Percentiles rank a stretch among this genome's conserved stretches.
Conservation (phyloP, 2,113 vertebrate species). For the Tetrao urogallus region DNA sequence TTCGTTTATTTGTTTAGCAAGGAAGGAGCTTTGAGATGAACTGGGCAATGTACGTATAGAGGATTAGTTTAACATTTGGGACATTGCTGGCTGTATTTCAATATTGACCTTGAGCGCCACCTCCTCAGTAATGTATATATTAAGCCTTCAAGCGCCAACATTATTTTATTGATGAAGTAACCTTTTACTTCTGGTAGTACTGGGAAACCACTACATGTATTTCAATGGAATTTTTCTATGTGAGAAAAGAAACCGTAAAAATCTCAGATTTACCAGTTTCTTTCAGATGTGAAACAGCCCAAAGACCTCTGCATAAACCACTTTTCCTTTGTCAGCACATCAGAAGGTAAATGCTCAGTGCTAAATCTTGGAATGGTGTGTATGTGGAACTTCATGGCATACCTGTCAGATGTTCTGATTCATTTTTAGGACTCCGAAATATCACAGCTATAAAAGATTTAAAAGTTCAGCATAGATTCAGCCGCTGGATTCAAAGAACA, state of each 20-base stretch:
- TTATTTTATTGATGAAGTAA: constrained; percentile 59
- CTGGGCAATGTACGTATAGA: neutral
- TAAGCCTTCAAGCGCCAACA: neutral
- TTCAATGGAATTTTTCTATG: constrained; percentile 22
- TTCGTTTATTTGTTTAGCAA: neutral
- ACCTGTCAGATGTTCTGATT: constrained; percentile 35
- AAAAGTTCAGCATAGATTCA: constrained; percentile 36
- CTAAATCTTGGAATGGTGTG: constrained; percentile 48
- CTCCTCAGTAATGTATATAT: constrained; percentile 24
- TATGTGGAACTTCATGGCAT: neutral
- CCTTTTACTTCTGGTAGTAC: constrained; percentile 40
- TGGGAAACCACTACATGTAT: constrained; percentile 3
- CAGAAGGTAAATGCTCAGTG: constrained; percentile 55
- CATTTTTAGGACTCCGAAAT: constrained; percentile 55
- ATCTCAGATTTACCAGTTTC: constrained; percentile 4
- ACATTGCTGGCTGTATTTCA: constrained; percentile 43
- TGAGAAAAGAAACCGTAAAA: constrained; percentile 43
- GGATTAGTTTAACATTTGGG: constrained; percentile 43
- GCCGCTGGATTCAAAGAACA: neutral
- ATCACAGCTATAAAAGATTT: constrained; percentile 53
- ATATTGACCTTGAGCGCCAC: constrained; percentile 5
- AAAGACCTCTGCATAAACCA: constrained; percentile 42
- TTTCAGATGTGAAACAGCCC: constrained; percentile 33
- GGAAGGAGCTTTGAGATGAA: neutral
- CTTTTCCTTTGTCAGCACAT: constrained; percentile 67